Conservation (phyloP, 30 jellyfish, hydroid and myxozoan species). For the Aurelia coerulea region DNA sequence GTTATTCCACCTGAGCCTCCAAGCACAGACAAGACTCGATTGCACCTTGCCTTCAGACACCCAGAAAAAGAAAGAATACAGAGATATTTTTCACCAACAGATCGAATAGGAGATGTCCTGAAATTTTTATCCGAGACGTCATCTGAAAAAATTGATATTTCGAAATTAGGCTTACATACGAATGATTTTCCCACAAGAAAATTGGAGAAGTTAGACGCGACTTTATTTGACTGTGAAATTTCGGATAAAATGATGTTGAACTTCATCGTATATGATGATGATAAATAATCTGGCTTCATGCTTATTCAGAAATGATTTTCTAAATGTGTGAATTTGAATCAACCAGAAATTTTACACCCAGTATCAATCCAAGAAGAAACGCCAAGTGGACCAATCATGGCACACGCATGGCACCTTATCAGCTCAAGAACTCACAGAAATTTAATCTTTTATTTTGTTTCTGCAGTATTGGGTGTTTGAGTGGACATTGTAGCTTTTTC, state of each 20-base stretch:
- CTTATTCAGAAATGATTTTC: too few species aligned
- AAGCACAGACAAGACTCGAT: not conserved
- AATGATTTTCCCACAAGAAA: constrained; percentile 54
- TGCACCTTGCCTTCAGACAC: constrained; percentile 40
- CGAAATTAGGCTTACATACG: constrained; percentile 1
- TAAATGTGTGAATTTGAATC: too few species aligned
- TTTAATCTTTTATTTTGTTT: too few species aligned
- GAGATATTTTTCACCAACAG: constrained; percentile 42
- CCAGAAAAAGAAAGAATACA: constrained; percentile 31
- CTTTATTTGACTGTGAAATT: constrained; percentile 11
- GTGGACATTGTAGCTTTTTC: too few species aligned
- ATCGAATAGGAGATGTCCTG: constrained; percentile 45
- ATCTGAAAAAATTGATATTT: not conserved
- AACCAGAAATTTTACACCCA: too few species aligned
- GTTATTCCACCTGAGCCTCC: constrained; percentile 26
- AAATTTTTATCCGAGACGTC: not conserved
- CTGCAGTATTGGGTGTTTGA: too few species aligned
- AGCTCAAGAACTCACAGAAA: too few species aligned
- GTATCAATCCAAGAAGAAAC: too few species aligned
- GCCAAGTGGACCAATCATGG: too few species aligned
- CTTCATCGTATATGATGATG: constrained; percentile 30
- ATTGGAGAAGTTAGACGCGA: constrained; percentile 15
- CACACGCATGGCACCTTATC: too few species aligned
- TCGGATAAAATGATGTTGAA: constrained; percentile 22
- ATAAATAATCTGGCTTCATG: not conserved